Percentiles rank a stretch among this genome's conserved stretches.
phyloP scores from a whole-genome alignment of 2,797 vertebrate species.

The Cheirogaleus major region DNA sequence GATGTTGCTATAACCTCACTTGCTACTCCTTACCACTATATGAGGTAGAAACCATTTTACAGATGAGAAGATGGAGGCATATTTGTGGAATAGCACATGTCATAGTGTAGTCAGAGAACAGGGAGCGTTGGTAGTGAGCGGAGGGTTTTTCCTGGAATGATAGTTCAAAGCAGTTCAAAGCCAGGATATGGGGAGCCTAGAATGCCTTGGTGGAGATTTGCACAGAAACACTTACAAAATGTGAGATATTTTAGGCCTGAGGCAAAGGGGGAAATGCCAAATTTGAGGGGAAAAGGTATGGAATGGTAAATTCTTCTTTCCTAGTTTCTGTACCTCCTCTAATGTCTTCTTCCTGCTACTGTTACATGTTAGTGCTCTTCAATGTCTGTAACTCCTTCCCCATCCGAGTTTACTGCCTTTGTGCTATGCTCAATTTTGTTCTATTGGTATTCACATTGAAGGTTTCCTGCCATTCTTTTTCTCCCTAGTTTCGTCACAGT shows the following conservation, averaged over 20 bases:
- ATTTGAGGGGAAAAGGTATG: background rate
- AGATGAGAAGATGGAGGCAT: background rate
- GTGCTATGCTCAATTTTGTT: background rate
- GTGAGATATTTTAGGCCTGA: background rate
- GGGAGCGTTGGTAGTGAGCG: background rate
- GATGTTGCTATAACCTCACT: background rate
- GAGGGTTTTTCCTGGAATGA: background rate
- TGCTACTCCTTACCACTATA: background rate
- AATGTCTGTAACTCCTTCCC: background rate
- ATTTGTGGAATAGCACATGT: background rate
- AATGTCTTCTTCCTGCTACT: background rate
- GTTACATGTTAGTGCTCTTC: background rate
- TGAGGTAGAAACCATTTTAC: background rate
- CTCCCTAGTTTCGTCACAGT: background rate
- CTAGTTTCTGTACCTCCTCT: background rate
- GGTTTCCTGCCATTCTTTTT: background rate
- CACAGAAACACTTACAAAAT: background rate
- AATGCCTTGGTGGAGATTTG: background rate
- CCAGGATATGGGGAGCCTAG: background rate
- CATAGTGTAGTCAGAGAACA: background rate
- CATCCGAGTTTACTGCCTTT: background rate
- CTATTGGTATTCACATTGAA: background rate
- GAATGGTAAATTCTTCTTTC: background rate
- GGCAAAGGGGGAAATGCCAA: background rate
- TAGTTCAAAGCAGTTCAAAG: background rate